Percentiles rank a stretch among this genome's conserved stretches.
Conservation (phyloP, 2,888 invertebrate species). For the Oxytorus armatus region DNA sequence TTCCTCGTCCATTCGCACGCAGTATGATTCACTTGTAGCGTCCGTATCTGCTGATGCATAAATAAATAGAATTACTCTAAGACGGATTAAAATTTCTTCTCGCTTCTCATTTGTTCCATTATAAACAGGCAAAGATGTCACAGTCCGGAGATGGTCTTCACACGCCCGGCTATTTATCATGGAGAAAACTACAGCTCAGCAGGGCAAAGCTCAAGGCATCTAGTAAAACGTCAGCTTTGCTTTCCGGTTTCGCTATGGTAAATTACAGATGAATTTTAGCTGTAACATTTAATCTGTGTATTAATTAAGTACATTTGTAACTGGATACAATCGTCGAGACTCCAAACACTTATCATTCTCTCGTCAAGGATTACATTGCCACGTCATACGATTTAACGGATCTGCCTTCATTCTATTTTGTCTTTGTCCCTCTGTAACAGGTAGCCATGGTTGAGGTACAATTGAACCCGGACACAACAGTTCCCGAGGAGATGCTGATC, state of each 20-base stretch:
- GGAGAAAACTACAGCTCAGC: conserved; percentile 96
- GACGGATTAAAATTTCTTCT: conserved; percentile 11
- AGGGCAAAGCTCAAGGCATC: conserved; percentile 99
- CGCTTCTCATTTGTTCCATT: conserved; percentile 58
- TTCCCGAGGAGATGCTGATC: conserved; percentile 93
- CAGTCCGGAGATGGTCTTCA: conserved; percentile 91
- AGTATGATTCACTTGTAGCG: conserved; percentile 29
- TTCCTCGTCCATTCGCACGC: conserved; percentile 8
- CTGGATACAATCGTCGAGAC: too few relatives aligned
- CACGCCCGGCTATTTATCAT: conserved; percentile 93
- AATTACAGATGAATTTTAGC: too few relatives aligned
- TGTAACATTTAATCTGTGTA: too few relatives aligned
- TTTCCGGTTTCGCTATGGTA: conserved; percentile 99
- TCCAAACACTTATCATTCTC: too few relatives aligned
- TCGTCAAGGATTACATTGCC: too few relatives aligned
- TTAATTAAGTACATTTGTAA: too few relatives aligned
- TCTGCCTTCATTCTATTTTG: neutral
- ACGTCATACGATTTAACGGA: neutral
- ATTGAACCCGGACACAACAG: conserved; percentile 90
- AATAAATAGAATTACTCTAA: conserved; percentile 10
- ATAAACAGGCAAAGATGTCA: conserved; percentile 89
- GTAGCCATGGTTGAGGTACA: conserved; percentile 99
- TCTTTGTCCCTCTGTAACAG: conserved; percentile 84
- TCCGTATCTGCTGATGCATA: conserved; percentile 7
- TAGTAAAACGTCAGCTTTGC: conserved; percentile 97